Conservation (phyloP, 1,140 invertebrate genomes). For the Neodiprion fabricii region DNA sequence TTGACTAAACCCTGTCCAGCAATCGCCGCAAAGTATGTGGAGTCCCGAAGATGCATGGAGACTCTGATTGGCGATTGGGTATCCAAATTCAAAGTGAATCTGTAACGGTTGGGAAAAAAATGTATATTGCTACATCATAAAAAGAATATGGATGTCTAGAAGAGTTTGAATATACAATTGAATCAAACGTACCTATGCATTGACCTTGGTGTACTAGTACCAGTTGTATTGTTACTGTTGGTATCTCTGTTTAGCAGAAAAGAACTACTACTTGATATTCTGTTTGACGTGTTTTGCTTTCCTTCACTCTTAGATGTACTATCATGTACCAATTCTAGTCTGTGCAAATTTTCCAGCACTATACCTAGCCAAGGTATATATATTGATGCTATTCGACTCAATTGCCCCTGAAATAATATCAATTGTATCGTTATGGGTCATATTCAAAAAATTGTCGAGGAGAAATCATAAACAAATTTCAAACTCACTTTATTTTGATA, state of each 20-base stretch:
- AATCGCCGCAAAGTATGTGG: slow-evolving; percentile 79
- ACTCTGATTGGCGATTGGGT: slow-evolving; percentile 65
- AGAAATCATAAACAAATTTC: slow-evolving; percentile 11
- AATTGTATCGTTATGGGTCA: slow-evolving; percentile 3
- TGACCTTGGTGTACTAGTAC: slow-evolving; percentile 57
- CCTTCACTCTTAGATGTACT: slow-evolving; percentile 44
- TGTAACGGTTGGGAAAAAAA: slow-evolving; percentile 35
- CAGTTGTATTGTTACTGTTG: slow-evolving; percentile 32
- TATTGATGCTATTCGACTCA: slow-evolving; percentile 85
- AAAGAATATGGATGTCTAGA: slow-evolving; percentile 30
- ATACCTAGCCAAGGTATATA: slow-evolving; percentile 91
- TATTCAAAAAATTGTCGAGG: neutral
- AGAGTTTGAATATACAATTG: slow-evolving; percentile 44
- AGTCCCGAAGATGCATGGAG: slow-evolving; percentile 72
- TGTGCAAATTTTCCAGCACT: slow-evolving; percentile 80
- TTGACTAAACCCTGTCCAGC: slow-evolving; percentile 72
- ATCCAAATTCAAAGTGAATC: slow-evolving; percentile 65
- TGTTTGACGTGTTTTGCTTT: slow-evolving; percentile 56
- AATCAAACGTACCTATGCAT: slow-evolving; percentile 53
- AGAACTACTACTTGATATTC: slow-evolving; percentile 62
- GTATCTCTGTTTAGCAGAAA: slow-evolving; percentile 46
- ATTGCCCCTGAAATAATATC: slow-evolving; percentile 67
- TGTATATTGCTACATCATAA: slow-evolving; percentile 23
- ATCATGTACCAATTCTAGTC: slow-evolving; percentile 62
- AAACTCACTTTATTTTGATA: slow-evolving; percentile 71